A percentile compares a stretch with the other conserved stretches of the same genome.
These are phyloP conservation scores for Montipora efflorescens DNA, from an alignment of 64 coral and sea anemone genomes.

Conservation along the genomic window DNA sequence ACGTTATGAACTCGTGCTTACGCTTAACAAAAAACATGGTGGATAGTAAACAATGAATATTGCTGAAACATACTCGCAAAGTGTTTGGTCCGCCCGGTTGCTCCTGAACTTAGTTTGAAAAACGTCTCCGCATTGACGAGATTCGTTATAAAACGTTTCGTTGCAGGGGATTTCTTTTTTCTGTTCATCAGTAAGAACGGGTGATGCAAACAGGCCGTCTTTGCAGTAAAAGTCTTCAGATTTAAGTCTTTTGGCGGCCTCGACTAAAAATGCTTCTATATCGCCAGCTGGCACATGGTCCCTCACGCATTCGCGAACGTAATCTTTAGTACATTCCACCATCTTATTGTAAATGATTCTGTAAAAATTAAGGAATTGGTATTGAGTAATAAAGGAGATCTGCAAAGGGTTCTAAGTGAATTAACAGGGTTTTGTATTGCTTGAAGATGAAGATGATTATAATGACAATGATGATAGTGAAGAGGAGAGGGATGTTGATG, in stretches of 20 bases:
- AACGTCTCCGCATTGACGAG: neutral
- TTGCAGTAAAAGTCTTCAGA: conserved; percentile 42
- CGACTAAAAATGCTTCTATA: conserved; percentile 38
- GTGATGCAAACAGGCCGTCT: conserved; percentile 26
- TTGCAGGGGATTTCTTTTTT: conserved; percentile 49
- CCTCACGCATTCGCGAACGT: conserved; percentile 20
- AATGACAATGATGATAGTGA: too few species aligned
- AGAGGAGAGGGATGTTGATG: too few species aligned
- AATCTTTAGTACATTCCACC: conserved; percentile 44
- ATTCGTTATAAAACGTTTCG: conserved; percentile 11
- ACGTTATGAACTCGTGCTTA: neutral
- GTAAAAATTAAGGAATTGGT: too few species aligned
- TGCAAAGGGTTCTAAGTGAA: too few species aligned
- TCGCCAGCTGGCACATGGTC: neutral
- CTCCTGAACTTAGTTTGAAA: conserved; percentile 41
- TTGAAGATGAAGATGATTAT: too few species aligned
- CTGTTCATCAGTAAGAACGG: conserved; percentile 26
- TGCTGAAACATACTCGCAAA: conserved; percentile 8
- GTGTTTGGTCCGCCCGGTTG: conserved; percentile 13
- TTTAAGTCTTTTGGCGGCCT: conserved; percentile 24
- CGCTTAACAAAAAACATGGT: neutral
- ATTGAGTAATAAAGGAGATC: too few species aligned
- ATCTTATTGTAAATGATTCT: conserved; percentile 23
- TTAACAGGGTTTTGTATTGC: too few species aligned
- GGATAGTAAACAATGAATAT: neutral